Evolutionary conservation across 2,797 vertebrate species (phyloP).

Genomic region (Erethizon dorsatum): DNA sequence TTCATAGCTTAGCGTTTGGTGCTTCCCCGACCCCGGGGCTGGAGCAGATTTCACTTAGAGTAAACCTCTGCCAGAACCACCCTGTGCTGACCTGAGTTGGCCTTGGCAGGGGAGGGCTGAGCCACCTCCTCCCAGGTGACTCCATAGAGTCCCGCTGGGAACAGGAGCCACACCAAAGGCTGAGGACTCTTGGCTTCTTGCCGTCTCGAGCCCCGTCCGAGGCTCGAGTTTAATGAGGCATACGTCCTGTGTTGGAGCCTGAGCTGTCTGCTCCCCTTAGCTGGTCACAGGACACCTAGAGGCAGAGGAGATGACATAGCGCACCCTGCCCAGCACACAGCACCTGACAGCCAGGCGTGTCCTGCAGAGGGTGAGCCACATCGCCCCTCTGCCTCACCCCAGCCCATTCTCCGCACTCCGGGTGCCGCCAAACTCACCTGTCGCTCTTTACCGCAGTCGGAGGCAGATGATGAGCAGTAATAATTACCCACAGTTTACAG

Average conservation of each 20-base stretch:
- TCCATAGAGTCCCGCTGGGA: neutral
- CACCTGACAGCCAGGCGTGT: accelerated
- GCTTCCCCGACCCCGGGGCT: too few species aligned
- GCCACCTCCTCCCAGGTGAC: neutral
- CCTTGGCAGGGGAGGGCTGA: constrained; percentile 61
- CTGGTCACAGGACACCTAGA: neutral
- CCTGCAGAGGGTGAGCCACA: neutral
- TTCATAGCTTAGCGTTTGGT: neutral
- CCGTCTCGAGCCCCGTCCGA: neutral
- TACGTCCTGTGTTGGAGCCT: neutral
- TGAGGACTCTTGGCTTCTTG: neutral
- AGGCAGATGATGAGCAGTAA: neutral
- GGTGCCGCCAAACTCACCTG: neutral
- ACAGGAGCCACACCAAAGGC: neutral
- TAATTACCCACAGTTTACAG: neutral
- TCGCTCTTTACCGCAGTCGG: neutral
- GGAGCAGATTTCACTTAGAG: constrained; percentile 82
- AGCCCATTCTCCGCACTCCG: neutral
- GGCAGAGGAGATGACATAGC: too few species aligned
- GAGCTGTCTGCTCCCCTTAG: neutral
- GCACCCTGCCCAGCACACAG: neutral
- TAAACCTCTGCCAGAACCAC: constrained; percentile 74
- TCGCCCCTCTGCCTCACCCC: neutral
- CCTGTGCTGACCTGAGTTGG: constrained; percentile 81
- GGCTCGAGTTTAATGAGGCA: too few species aligned